Evolutionary conservation across 2,113 vertebrate genomes (phyloP).

Genomic region (Entomyzon cyanotis): DNA sequence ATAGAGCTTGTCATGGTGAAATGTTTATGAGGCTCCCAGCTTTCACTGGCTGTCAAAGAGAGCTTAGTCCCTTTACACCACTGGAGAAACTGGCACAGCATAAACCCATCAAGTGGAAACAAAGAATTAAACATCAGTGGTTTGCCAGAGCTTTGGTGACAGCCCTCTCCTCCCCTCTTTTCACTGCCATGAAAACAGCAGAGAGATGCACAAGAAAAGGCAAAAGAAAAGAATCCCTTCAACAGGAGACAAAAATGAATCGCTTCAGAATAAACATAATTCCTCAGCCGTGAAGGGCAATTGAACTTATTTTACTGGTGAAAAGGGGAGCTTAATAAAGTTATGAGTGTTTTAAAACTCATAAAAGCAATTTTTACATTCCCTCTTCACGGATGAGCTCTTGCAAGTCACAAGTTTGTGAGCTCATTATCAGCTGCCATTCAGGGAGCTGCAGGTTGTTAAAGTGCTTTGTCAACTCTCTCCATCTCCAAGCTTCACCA

Average conservation of each 20-base stretch:
- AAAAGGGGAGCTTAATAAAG: conserved; percentile 42
- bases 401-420: background rate
- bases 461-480: background rate
- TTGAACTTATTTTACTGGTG: conserved; percentile 33
- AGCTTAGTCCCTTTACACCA: background rate
- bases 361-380: conserved; percentile 38
- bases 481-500: background rate
- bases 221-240: conserved; percentile 21
- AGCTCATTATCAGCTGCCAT: conserved; percentile 4
- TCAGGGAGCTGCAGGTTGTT: background rate
- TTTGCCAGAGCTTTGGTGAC: conserved; percentile 2
- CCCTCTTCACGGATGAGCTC: conserved; percentile 53
- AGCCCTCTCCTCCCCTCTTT: background rate
- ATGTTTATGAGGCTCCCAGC: background rate
- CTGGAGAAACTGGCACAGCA: background rate
- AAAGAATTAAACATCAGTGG: background rate
- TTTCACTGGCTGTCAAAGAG: background rate
- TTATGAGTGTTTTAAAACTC: conserved; percentile 45
- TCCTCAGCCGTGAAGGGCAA: conserved; percentile 54
- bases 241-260: background rate
- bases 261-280: conserved; percentile 39
- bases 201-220: background rate
- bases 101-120: conserved; percentile 33
- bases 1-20: background rate
- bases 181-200: background rate